Percentiles rank a stretch among this genome's conserved stretches.
These are phyloP conservation scores for Prochilodus magdalenae DNA, from an alignment of 2,113 vertebrate genomes.

Conservation along the genomic window DNA sequence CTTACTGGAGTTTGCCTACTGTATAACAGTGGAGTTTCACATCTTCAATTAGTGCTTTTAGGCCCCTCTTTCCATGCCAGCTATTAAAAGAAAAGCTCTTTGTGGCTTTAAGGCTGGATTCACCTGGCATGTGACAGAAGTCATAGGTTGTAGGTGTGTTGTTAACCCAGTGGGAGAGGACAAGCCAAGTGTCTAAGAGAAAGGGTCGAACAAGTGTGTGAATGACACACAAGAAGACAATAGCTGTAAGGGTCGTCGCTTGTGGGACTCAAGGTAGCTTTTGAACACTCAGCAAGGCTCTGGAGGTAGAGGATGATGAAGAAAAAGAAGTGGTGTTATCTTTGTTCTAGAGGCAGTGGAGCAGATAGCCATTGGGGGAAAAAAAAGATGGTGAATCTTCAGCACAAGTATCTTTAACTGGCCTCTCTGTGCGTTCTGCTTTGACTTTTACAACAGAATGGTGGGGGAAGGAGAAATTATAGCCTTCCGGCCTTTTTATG, in stretches of 20 bases:
- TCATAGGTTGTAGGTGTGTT: constrained; percentile 51
- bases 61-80: neutral
- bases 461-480: constrained; percentile 70
- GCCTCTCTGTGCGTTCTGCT: neutral
- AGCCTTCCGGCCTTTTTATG: constrained; percentile 71
- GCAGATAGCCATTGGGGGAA: constrained; percentile 3
- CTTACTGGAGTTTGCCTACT: neutral
- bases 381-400: constrained; percentile 1
- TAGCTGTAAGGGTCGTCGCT: constrained; percentile 54
- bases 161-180: constrained; percentile 60
- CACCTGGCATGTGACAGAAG: constrained; percentile 52
- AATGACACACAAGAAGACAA: constrained; percentile 55
- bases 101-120: constrained; percentile 54
- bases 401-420: constrained; percentile 18
- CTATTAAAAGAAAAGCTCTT: constrained; percentile 29
- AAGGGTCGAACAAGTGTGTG: constrained; percentile 46
- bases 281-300: constrained; percentile 32
- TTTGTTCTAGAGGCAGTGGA: neutral
- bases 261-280: constrained; percentile 53
- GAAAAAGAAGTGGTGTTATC: neutral
- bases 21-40: neutral
- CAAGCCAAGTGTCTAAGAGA: constrained; percentile 36
- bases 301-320: neutral
- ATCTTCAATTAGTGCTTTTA: constrained; percentile 35
- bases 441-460: constrained; percentile 52